Evolutionary conservation across 2,888 invertebrate species (phyloP).

Genomic region (Dorcus hopei): DNA sequence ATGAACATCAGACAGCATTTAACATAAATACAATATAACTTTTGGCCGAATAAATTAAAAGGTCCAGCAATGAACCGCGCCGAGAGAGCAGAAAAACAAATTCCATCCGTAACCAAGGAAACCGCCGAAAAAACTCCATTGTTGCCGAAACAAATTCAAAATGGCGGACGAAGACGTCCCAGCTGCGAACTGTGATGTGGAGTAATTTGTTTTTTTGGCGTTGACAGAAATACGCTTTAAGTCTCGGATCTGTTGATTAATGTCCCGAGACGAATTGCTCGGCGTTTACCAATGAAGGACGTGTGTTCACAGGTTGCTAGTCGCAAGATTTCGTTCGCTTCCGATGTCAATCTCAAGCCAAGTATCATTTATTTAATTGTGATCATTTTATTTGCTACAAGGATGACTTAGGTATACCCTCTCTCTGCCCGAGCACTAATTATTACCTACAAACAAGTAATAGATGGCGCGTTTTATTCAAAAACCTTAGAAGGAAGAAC

Average conservation of each 20-base stretch:
- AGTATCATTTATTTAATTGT: slow-evolving; percentile 12
- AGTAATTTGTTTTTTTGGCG: slow-evolving; percentile 45
- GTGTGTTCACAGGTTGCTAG: slow-evolving; percentile 30
- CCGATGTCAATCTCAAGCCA: slow-evolving; percentile 22
- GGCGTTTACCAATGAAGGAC: slow-evolving; percentile 38
- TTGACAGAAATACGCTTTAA: slow-evolving; percentile 45
- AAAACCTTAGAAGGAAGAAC: background rate
- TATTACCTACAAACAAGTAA: background rate
- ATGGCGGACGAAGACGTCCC: slow-evolving; percentile 43
- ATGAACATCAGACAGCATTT: slow-evolving; percentile 38
- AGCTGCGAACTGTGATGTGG: slow-evolving; percentile 40
- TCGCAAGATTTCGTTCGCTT: slow-evolving; percentile 22
- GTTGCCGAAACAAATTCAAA: slow-evolving; percentile 47
- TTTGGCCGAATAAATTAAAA: slow-evolving; percentile 3
- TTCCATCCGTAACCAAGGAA: slow-evolving; percentile 41
- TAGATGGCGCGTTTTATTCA: background rate
- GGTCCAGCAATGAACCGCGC: slow-evolving; percentile 1
- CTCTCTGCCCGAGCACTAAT: background rate
- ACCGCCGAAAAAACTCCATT: slow-evolving; percentile 43
- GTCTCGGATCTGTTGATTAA: slow-evolving; percentile 43
- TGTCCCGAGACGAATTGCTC: slow-evolving; percentile 41
- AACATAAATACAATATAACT: slow-evolving; percentile 36
- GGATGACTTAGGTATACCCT: background rate
- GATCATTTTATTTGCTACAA: slow-evolving; percentile 9
- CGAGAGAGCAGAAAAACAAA: slow-evolving; percentile 38